Evolutionary conservation across 2,888 invertebrate genomes (phyloP).

Genomic region (Phaonia tiefii): DNA sequence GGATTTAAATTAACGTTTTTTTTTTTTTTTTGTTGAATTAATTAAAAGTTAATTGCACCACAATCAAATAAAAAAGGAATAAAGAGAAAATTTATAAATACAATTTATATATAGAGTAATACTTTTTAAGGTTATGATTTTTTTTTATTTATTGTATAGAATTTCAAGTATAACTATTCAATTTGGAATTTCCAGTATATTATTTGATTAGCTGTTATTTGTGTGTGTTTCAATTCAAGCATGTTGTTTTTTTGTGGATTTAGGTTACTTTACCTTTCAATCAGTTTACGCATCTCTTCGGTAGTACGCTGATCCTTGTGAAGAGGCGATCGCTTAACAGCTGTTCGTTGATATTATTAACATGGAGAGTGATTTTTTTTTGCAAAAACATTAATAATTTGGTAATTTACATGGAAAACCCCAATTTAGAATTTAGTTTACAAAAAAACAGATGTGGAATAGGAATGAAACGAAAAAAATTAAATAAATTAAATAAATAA

Average conservation of each 20-base stretch:
- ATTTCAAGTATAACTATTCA: conserved; percentile 21
- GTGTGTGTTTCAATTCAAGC: conserved; percentile 30
- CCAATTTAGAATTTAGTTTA: conserved; percentile 26
- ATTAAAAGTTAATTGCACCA: conserved; percentile 38
- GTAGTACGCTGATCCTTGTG: conserved; percentile 95
- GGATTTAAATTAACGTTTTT: conserved; percentile 21
- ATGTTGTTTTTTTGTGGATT: conserved; percentile 12
- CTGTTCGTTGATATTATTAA: no score
- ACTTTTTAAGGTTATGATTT: conserved; percentile 25
- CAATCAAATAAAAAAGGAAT: conserved; percentile 50
- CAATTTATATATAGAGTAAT: conserved; percentile 45
- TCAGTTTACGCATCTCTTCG: conserved; percentile 98
- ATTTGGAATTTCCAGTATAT: conserved; percentile 35
- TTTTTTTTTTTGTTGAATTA: conserved; percentile 25
- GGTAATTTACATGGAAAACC: conserved; percentile 48
- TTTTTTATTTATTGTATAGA: no score
- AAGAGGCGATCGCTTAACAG: conserved; percentile 85
- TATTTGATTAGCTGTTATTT: conserved; percentile 28
- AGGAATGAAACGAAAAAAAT: conserved; percentile 69
- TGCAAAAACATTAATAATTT: conserved; percentile 57
- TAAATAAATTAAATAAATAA: conserved; percentile 68
- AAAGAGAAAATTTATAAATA: conserved; percentile 38
- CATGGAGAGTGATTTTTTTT: conserved; percentile 49
- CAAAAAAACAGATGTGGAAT: conserved; percentile 67
- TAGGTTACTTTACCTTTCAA: conserved; percentile 92